phyloP scores from a whole-genome alignment of 2,888 invertebrate genomes.

The Coelinius sp. region DNA sequence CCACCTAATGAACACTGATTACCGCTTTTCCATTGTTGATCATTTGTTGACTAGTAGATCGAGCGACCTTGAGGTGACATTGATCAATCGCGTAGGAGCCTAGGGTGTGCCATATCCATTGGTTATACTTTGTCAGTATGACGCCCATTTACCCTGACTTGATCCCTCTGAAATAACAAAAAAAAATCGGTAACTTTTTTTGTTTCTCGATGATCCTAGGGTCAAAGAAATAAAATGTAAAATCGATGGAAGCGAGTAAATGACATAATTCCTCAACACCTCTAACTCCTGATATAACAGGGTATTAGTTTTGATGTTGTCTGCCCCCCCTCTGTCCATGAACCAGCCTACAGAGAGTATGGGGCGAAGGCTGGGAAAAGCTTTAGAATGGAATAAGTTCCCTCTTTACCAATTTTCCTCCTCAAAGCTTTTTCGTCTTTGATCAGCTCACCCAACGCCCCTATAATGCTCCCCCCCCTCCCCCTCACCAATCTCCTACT shows the following conservation, averaged over 20 bases:
- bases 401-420: conserved; percentile 69
- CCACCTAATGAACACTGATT: conserved; percentile 69
- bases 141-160: not conserved
- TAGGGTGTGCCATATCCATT: not conserved
- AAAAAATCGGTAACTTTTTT: not conserved
- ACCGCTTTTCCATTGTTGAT: conserved; percentile 59
- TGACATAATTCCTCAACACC: conserved; percentile 65
- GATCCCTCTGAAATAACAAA: not conserved
- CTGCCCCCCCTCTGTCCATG: conserved; percentile 47
- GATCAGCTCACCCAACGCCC: conserved; percentile 67
- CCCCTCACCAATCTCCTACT: no score
- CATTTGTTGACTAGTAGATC: conserved; percentile 55
- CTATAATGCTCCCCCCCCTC: conserved; percentile 58
- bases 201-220: not conserved
- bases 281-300: conserved; percentile 65
- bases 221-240: not conserved
- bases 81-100: not conserved
- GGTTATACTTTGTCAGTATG: not conserved
- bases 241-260: conserved; percentile 46
- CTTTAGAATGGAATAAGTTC: conserved; percentile 42
- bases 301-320: conserved; percentile 65
- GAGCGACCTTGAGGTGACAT: not conserved
- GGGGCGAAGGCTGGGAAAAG: conserved; percentile 37
- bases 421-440: conserved; percentile 69
- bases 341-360: conserved; percentile 35